A percentile compares a stretch with the other conserved stretches of the same genome.
Conservation (phyloP, 2,797 vertebrate genomes). For the Propithecus deckenii region DNA sequence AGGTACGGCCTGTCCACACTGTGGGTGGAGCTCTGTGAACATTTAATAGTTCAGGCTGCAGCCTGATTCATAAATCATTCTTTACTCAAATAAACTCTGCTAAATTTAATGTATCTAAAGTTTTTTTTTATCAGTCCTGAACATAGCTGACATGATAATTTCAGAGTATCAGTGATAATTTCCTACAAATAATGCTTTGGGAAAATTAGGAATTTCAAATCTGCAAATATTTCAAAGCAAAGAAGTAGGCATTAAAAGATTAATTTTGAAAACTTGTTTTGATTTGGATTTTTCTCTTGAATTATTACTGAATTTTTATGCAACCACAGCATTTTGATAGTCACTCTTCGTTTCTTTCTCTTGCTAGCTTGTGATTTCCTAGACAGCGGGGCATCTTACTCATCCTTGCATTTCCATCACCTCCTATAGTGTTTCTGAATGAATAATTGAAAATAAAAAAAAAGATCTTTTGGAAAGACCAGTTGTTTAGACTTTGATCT, state of each 20-base stretch:
- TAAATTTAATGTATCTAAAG: not conserved
- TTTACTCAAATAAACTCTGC: not conserved
- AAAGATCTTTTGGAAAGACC: not conserved
- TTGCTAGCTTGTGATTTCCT: not conserved
- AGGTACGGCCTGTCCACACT: not conserved
- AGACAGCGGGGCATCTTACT: not conserved
- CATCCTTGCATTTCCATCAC: not conserved
- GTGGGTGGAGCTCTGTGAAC: not conserved
- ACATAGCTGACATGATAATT: not conserved
- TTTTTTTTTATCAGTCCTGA: not conserved
- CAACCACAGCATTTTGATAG: not conserved
- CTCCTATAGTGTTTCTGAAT: not conserved
- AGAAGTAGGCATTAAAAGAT: not conserved
- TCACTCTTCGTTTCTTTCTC: not conserved
- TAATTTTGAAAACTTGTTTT: not conserved
- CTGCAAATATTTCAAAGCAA: not conserved
- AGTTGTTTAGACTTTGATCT: not conserved
- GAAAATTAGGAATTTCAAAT: constrained; percentile 12
- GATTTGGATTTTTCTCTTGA: not conserved
- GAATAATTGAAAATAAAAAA: not conserved
- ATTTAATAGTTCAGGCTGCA: not conserved
- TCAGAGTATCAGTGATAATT: not conserved
- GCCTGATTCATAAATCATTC: not conserved
- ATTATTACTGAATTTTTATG: not conserved
- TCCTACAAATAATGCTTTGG: not conserved